phyloP scores from a whole-genome alignment of 2,797 vertebrate genomes.

The Vultur gryphus region DNA sequence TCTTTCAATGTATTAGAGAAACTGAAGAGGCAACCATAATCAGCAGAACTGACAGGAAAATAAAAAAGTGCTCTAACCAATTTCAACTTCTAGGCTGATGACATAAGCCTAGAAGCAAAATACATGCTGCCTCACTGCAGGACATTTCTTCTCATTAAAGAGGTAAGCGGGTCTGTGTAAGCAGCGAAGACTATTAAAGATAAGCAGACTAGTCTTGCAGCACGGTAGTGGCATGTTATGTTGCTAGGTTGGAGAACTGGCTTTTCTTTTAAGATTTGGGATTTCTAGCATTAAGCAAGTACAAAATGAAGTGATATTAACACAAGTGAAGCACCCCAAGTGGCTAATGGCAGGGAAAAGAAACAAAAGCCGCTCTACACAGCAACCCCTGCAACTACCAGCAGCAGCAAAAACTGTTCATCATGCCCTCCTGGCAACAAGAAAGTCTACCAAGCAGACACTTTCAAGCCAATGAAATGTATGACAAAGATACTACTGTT shows the following conservation, averaged over 20 bases:
- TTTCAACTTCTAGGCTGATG: constrained; percentile 47
- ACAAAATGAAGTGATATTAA: background rate
- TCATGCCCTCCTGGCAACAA: background rate
- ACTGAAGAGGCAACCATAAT: background rate
- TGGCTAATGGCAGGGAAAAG: background rate
- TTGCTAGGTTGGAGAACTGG: constrained; percentile 23
- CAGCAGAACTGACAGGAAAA: constrained; percentile 43
- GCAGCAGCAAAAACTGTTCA: background rate
- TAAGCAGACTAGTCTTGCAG: constrained; percentile 47
- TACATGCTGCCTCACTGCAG: constrained; percentile 34
- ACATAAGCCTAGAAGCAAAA: constrained; percentile 61
- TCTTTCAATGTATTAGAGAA: background rate
- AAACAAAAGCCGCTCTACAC: background rate
- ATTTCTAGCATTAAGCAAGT: constrained; percentile 4
- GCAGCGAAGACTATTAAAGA: constrained; percentile 49
- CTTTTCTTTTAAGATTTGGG: background rate
- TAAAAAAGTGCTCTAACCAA: constrained; percentile 24
- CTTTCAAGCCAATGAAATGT: background rate
- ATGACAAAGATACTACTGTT: background rate
- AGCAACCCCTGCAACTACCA: background rate
- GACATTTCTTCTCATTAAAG: constrained; percentile 62
- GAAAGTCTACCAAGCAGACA: background rate
- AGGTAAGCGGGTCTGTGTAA: constrained; percentile 59
- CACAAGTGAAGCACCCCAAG: background rate
- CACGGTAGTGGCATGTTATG: background rate